Percentiles rank a stretch among this genome's conserved stretches.
Conservation (phyloP, 2,113 vertebrate species). For the Heliornis fulica region DNA sequence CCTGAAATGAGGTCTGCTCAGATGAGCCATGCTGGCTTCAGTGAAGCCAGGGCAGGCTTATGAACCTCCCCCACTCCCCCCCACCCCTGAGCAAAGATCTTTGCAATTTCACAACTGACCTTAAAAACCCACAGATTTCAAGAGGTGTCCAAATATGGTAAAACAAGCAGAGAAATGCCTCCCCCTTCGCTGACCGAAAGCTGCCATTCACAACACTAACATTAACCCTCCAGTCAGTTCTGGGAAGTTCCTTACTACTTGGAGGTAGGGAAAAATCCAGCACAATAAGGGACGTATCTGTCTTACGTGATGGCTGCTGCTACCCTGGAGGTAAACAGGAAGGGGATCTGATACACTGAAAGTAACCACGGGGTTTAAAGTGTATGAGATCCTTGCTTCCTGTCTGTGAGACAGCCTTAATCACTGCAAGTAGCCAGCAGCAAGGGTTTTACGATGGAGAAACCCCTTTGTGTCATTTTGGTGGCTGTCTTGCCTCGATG, state of each 20-base stretch:
- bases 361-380: slow-evolving; percentile 12
- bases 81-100: not conserved
- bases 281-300: not conserved
- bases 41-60: not conserved
- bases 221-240: not conserved
- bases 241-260: not conserved
- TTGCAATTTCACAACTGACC: not conserved
- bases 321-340: slow-evolving; percentile 65
- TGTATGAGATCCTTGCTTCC: slow-evolving; percentile 36
- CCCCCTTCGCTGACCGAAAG: not conserved
- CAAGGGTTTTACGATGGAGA: not conserved
- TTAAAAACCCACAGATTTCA: not conserved
- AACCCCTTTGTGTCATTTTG: slow-evolving; percentile 48
- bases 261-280: not conserved
- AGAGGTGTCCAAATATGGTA: not conserved
- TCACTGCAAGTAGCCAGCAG: slow-evolving; percentile 24
- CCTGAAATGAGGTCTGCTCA: not conserved
- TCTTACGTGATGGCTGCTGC: not conserved
- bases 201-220: not conserved
- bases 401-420: slow-evolving; percentile 65
- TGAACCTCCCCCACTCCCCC: not conserved
- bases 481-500: slow-evolving; percentile 45
- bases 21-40: not conserved
- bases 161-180: not conserved
- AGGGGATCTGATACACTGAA: slow-evolving; percentile 38